Conservation (phyloP, 2,888 invertebrate genomes). For the Aporophyla nigra region DNA sequence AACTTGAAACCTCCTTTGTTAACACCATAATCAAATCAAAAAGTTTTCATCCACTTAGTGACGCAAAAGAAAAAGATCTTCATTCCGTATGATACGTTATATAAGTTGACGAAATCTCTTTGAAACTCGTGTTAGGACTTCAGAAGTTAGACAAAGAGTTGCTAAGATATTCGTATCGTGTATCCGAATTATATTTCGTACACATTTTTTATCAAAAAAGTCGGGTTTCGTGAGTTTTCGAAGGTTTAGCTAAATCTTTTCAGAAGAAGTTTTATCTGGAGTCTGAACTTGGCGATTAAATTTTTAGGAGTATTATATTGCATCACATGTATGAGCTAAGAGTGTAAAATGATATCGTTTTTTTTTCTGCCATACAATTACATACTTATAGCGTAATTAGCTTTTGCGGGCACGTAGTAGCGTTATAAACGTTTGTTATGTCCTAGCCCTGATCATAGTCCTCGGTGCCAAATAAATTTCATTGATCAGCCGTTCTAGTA, state of each 20-base stretch:
- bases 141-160: conserved; percentile 49
- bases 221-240: conserved; percentile 2
- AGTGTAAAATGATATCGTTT: not conserved
- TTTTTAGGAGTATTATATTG: not conserved
- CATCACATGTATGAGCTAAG: not conserved
- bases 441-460: no score
- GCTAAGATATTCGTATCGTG: conserved; percentile 49
- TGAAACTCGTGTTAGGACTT: conserved; percentile 44
- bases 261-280: conserved; percentile 10
- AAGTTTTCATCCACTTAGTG: conserved; percentile 14
- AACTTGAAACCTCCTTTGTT: conserved; percentile 5
- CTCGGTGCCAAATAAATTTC: no score
- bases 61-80: not conserved
- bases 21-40: conserved; percentile 24
- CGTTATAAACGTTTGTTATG: no score
- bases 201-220: conserved; percentile 44
- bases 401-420: no score
- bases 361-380: not conserved
- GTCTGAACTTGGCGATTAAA: not conserved
- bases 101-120: conserved; percentile 31
- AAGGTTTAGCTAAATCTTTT: conserved; percentile 22
- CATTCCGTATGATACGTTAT: conserved; percentile 24
- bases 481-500: no score
- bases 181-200: conserved; percentile 40
- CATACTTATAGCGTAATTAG: not conserved